A percentile compares a stretch with the other conserved stretches of the same genome.
These are phyloP conservation scores for Drosophila chauvacae DNA, from an alignment of 1,140 invertebrate genomes.

Conservation along the genomic window DNA sequence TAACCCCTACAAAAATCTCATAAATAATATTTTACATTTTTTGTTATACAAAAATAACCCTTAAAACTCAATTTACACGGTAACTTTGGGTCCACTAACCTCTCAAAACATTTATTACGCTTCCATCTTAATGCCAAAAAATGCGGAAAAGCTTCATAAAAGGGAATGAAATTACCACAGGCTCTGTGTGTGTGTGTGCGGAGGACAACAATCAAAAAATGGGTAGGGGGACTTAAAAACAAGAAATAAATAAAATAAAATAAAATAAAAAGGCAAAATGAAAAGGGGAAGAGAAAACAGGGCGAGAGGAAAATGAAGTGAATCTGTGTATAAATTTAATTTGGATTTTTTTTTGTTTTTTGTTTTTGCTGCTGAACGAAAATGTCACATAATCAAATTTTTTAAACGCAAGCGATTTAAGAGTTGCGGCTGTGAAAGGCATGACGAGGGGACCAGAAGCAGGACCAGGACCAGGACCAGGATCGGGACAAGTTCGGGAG, in stretches of 20 bases:
- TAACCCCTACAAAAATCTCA: neutral
- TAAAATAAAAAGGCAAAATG: conserved; percentile 1
- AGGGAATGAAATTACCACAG: conserved; percentile 66
- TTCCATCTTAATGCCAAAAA: conserved; percentile 56
- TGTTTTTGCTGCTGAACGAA: conserved; percentile 36
- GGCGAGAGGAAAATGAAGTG: conserved; percentile 48
- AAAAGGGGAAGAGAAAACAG: conserved; percentile 2
- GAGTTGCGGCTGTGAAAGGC: conserved; percentile 24
- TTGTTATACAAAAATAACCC: neutral
- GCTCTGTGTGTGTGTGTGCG: conserved; percentile 1
- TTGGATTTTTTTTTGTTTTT: conserved; percentile 47
- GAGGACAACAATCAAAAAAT: conserved; percentile 21
- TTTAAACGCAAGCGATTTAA: conserved; percentile 79
- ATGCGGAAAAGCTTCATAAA: conserved; percentile 77
- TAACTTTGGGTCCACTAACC: neutral
- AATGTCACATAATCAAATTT: conserved; percentile 80
- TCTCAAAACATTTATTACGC: conserved; percentile 2
- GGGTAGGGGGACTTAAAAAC: conserved; percentile 3
- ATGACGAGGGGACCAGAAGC: neutral
- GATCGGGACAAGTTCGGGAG: neutral
- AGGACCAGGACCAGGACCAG: neutral
- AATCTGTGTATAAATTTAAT: conserved; percentile 81
- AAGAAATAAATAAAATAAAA: conserved; percentile 24
- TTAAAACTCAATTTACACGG: neutral
- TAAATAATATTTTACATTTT: neutral